Conservation (phyloP, 2,888 invertebrate genomes). For the Platypus cylindrus region DNA sequence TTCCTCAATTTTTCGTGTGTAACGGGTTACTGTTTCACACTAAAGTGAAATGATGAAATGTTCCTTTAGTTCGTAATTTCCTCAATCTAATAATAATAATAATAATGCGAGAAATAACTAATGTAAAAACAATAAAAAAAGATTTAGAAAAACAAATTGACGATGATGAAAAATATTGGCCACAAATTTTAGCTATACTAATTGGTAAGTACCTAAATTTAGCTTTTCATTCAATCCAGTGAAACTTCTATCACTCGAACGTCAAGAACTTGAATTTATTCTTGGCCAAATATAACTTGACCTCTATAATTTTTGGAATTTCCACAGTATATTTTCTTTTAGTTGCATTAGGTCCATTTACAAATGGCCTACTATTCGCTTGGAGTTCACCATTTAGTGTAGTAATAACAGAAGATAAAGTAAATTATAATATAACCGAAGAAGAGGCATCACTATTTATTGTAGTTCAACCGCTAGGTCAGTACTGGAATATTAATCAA, state of each 20-base stretch:
- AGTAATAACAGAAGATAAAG: constrained; percentile 24
- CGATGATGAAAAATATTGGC: constrained; percentile 2
- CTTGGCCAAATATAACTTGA: too few species aligned
- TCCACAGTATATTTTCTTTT: constrained; percentile 11
- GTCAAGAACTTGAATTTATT: too few species aligned
- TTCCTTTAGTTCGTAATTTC: not conserved
- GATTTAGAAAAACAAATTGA: not conserved
- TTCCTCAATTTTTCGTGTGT: too few species aligned
- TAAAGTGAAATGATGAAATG: too few species aligned
- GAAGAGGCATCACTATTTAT: constrained; percentile 29
- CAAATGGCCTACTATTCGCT: constrained; percentile 20
- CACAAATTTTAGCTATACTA: not conserved
- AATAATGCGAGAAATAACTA: too few species aligned
- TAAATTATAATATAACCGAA: constrained; percentile 24
- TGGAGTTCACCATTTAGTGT: constrained; percentile 31
- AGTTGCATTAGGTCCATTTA: constrained; percentile 20
- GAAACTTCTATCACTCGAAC: too few species aligned
- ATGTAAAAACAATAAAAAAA: too few species aligned
- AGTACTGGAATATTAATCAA: too few species aligned
- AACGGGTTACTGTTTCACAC: too few species aligned
- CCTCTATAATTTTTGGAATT: too few species aligned
- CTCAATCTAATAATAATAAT: too few species aligned
- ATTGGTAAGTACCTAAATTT: constrained; percentile 1
- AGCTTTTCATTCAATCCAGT: too few species aligned
- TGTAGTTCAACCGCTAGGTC: constrained; percentile 26